Conservation (phyloP, 2,888 invertebrate species). For the Dexiosoma caninum region DNA sequence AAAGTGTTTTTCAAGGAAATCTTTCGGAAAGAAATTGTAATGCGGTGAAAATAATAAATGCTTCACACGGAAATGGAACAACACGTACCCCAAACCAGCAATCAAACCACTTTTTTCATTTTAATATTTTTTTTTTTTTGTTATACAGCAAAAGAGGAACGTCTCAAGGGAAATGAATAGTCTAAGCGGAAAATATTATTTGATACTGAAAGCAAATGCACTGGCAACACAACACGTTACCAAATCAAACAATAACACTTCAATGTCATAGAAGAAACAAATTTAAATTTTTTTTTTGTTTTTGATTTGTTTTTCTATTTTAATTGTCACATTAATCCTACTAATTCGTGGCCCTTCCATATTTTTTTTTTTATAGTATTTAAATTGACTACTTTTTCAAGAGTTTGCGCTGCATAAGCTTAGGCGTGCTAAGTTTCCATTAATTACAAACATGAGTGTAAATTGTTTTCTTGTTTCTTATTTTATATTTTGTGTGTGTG, state of each 20-base stretch:
- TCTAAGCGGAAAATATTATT: background rate
- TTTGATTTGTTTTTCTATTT: too few species aligned
- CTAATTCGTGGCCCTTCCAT: background rate
- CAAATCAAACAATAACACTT: background rate
- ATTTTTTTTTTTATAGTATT: background rate
- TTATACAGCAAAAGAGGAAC: background rate
- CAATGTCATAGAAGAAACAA: background rate
- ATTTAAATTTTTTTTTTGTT: too few species aligned
- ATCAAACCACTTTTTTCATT: background rate
- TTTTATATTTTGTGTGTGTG: background rate
- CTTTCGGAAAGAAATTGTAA: background rate
- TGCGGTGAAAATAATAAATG: conserved; percentile 36
- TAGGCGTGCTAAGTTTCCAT: conserved; percentile 21
- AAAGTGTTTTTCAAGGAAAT: background rate
- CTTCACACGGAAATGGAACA: conserved; percentile 21
- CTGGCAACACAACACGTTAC: background rate
- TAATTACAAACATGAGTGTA: background rate
- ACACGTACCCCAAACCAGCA: background rate
- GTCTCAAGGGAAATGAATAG: conserved; percentile 4
- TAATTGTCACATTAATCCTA: background rate
- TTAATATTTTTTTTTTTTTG: background rate
- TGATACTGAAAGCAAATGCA: background rate
- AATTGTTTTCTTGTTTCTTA: background rate
- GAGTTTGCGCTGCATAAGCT: background rate
- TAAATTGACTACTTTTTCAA: background rate